Conservation (phyloP, 2,888 invertebrate species). For the Volucella bombylans region DNA sequence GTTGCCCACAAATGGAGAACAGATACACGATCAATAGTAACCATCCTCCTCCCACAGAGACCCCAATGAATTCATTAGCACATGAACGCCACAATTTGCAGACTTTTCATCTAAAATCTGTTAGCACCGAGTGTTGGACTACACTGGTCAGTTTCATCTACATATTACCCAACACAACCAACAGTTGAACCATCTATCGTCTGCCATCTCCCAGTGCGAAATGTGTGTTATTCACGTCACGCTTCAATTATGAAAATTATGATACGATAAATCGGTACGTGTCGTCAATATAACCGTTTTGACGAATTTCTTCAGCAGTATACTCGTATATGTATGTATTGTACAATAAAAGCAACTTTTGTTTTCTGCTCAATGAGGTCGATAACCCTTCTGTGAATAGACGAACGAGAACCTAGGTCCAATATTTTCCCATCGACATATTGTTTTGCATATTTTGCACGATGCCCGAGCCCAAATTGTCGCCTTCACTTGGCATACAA, state of each 20-base stretch:
- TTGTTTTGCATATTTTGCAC: conserved; percentile 37
- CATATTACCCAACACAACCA: conserved; percentile 17
- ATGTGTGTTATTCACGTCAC: conserved; percentile 29
- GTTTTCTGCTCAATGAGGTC: conserved; percentile 60
- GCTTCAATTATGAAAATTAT: conserved; percentile 59
- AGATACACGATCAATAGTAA: neutral
- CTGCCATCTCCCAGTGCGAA: neutral
- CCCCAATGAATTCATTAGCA: conserved; percentile 32
- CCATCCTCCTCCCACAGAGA: conserved; percentile 10
- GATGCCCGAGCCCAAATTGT: conserved; percentile 16
- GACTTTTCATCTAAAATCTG: conserved; percentile 19
- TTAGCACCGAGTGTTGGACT: conserved; percentile 14
- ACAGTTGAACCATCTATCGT: neutral
- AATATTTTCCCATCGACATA: conserved; percentile 27
- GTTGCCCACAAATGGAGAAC: neutral
- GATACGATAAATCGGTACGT: conserved; percentile 51
- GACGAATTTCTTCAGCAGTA: neutral
- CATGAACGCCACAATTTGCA: conserved; percentile 37
- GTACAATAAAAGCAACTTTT: conserved; percentile 55
- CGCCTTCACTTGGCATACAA: conserved; percentile 42
- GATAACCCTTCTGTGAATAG: conserved; percentile 44
- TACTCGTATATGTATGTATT: no score
- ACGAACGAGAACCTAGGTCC: conserved; percentile 20
- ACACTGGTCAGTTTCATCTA: neutral
- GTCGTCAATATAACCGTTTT: conserved; percentile 54